Evolutionary conservation across 2,888 invertebrate genomes (phyloP).

Genomic region (Drosophila paramelanica): DNA sequence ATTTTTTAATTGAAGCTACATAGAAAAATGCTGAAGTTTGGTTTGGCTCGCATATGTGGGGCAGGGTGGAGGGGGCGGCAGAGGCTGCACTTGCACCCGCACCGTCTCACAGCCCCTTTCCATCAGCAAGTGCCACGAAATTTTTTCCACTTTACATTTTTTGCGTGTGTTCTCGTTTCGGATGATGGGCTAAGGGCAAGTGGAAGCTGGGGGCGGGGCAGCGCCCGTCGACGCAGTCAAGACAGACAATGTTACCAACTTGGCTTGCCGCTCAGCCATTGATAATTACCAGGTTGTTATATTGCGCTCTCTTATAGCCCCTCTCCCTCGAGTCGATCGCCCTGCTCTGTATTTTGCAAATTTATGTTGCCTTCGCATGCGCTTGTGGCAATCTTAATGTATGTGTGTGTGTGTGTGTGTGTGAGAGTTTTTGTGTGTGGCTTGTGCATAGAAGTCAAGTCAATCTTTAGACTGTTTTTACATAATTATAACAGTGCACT

Average conservation of each 20-base stretch:
- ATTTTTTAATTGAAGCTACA: constrained; percentile 65
- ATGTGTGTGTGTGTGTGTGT: constrained; percentile 27
- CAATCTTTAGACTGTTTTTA: constrained; percentile 80
- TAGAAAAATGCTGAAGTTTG: constrained; percentile 74
- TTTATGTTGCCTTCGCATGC: constrained; percentile 76
- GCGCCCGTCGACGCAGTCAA: constrained; percentile 42
- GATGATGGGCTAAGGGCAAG: constrained; percentile 49
- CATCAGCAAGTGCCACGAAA: constrained; percentile 67
- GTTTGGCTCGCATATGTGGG: constrained; percentile 36
- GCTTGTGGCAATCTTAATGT: constrained; percentile 41
- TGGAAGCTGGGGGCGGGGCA: constrained; percentile 42
- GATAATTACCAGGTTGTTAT: constrained; percentile 76
- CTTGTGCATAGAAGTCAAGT: constrained; percentile 70
- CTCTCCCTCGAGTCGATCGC: not conserved
- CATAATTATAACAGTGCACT: constrained; percentile 78
- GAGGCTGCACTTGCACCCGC: constrained; percentile 3
- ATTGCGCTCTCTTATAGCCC: constrained; percentile 35
- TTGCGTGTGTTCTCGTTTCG: constrained; percentile 73
- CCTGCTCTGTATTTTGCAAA: constrained; percentile 43
- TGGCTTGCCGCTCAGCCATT: constrained; percentile 74
- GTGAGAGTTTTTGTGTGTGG: constrained; percentile 13
- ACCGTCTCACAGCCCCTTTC: constrained; percentile 27
- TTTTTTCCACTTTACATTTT: constrained; percentile 74
- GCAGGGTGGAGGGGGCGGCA: not conserved
- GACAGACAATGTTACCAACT: constrained; percentile 71